These are phyloP conservation scores for Ophiothrix spiculata DNA, from an alignment of 35 echinoderm and acorn worm species.

Conservation along the genomic window DNA sequence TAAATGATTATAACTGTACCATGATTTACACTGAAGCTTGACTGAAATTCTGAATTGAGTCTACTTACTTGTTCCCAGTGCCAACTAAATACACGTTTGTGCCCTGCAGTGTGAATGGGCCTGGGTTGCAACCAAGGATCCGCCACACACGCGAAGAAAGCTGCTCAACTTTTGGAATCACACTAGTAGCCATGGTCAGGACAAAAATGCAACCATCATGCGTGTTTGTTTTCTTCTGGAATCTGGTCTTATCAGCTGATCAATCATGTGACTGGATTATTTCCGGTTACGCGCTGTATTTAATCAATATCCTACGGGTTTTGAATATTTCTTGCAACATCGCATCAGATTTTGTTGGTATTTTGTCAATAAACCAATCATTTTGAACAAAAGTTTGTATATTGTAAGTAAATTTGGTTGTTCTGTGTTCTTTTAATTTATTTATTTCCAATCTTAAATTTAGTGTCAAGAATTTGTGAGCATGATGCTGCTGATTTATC, in stretches of 20 bases:
- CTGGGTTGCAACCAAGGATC: conserved; percentile 65
- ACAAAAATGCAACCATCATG: background rate
- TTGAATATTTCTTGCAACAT: conserved; percentile 49
- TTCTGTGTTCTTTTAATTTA: too few relatives aligned
- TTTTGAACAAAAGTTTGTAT: too few relatives aligned
- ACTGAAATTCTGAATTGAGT: background rate
- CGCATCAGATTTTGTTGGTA: too few relatives aligned
- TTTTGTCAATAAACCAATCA: too few relatives aligned
- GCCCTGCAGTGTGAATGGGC: conserved; percentile 57
- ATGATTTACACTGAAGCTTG: background rate
- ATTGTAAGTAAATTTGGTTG: too few relatives aligned
- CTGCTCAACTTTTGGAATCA: conserved; percentile 80
- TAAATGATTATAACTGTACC: too few relatives aligned
- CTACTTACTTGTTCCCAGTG: conserved; percentile 45
- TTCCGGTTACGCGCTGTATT: background rate
- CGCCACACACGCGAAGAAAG: conserved; percentile 74
- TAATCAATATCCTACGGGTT: background rate
- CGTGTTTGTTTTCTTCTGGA: background rate
- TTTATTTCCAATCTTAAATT: too few relatives aligned
- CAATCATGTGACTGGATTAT: background rate
- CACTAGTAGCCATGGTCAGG: conserved; percentile 42
- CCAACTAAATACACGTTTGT: conserved; percentile 76
- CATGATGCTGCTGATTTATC: too few relatives aligned
- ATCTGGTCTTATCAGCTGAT: background rate
- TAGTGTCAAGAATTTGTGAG: too few relatives aligned